A percentile compares a stretch with the other conserved stretches of the same genome.
phyloP scores from a whole-genome alignment of 2,888 invertebrate genomes.

The Craniophora ligustri region DNA sequence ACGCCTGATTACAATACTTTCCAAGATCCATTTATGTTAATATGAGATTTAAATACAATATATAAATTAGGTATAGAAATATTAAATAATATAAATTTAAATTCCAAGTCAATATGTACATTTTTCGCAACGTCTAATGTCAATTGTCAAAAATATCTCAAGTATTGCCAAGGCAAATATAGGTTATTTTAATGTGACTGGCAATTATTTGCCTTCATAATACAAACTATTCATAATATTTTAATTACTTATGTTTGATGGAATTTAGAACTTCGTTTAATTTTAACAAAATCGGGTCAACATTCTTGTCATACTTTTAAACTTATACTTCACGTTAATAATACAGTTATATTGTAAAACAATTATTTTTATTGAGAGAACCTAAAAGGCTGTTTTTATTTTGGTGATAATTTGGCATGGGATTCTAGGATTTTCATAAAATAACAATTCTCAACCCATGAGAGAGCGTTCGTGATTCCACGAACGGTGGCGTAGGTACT shows the following conservation, averaged over 20 bases:
- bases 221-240: constrained; percentile 24
- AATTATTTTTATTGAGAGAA: no score
- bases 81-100: constrained; percentile 31
- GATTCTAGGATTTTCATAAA: no score
- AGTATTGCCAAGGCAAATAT: constrained; percentile 6
- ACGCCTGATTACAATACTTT: neutral
- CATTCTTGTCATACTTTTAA: neutral
- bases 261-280: constrained; percentile 1
- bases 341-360: no score
- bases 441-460: no score
- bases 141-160: constrained; percentile 22
- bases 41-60: constrained; percentile 26
- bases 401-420: no score
- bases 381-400: no score
- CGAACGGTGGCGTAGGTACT: no score
- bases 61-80: constrained; percentile 23
- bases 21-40: neutral
- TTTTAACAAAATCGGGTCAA: neutral
- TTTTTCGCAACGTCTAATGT: constrained; percentile 24
- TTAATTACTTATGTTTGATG: constrained; percentile 5
- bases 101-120: constrained; percentile 32
- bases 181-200: neutral
- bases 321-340: no score
- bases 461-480: no score
- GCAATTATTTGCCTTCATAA: constrained; percentile 17